Percentiles rank a stretch among this genome's conserved stretches.
phyloP scores from a whole-genome alignment of 2,797 vertebrate genomes.

The Rhabdomys pumilio region DNA sequence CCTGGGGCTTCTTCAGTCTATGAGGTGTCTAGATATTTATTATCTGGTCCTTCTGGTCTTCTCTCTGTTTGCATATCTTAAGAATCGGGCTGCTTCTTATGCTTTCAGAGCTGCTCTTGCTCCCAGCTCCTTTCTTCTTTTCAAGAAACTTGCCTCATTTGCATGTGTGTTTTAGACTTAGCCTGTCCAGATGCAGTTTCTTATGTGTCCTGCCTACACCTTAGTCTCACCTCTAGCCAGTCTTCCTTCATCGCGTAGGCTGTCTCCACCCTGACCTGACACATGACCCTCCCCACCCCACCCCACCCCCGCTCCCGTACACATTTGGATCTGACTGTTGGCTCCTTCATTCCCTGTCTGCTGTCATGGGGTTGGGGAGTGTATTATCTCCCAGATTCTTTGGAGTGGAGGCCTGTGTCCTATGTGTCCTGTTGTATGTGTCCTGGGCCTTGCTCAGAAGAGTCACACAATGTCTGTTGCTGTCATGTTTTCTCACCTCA shows the following conservation, averaged over 20 bases:
- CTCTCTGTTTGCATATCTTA: conserved; percentile 4
- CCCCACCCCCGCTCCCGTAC: not conserved
- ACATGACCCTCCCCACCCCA: not conserved
- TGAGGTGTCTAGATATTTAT: not conserved
- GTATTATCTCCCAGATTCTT: not conserved
- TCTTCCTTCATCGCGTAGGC: not conserved
- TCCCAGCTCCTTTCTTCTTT: not conserved
- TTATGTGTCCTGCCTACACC: not conserved
- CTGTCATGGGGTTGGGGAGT: not conserved
- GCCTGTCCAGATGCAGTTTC: not conserved
- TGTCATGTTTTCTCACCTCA: not conserved
- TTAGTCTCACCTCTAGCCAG: not conserved
- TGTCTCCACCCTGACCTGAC: not conserved
- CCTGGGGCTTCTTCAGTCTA: not conserved
- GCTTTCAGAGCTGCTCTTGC: not conserved
- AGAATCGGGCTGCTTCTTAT: not conserved
- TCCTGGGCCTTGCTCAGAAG: not conserved
- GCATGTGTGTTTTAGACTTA: not conserved
- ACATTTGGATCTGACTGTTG: not conserved
- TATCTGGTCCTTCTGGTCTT: not conserved
- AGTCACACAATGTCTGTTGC: not conserved
- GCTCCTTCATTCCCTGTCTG: not conserved
- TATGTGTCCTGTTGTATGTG: not conserved
- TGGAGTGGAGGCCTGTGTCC: not conserved
- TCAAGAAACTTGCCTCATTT: not conserved